Evolutionary conservation across 2,797 vertebrate species (phyloP).

Genomic region (Balearica regulorum): DNA sequence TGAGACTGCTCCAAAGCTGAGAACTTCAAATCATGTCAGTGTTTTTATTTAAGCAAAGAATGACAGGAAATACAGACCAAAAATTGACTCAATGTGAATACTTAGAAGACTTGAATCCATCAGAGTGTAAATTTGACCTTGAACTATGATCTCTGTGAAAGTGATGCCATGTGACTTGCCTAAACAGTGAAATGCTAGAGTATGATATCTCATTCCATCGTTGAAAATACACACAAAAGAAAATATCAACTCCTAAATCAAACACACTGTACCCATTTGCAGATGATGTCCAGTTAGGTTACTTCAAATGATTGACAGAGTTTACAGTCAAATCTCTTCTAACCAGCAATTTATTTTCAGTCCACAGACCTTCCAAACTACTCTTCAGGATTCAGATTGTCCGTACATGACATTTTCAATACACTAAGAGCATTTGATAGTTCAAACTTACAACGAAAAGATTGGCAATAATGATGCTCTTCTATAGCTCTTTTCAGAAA

Average conservation of each 20-base stretch:
- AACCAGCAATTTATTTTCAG: constrained; percentile 24
- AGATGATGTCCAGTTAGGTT: background rate
- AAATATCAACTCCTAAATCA: background rate
- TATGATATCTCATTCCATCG: background rate
- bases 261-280: background rate
- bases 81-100: background rate
- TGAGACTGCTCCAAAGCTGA: background rate
- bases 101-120: background rate
- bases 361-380: background rate
- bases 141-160: background rate
- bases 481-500: constrained; percentile 15
- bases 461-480: background rate
- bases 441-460: background rate
- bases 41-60: background rate
- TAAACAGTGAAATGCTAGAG: background rate
- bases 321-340: background rate
- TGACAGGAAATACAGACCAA: background rate
- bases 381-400: background rate
- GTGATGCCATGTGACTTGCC: background rate
- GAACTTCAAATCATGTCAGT: background rate
- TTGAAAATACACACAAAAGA: background rate
- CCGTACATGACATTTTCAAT: background rate
- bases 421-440: background rate
- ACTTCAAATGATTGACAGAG: background rate
- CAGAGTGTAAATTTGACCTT: background rate